Percentiles rank a stretch among this genome's conserved stretches.
Evolutionary conservation across 2,797 vertebrate genomes (phyloP).

Genomic region (Falco peregrinus): DNA sequence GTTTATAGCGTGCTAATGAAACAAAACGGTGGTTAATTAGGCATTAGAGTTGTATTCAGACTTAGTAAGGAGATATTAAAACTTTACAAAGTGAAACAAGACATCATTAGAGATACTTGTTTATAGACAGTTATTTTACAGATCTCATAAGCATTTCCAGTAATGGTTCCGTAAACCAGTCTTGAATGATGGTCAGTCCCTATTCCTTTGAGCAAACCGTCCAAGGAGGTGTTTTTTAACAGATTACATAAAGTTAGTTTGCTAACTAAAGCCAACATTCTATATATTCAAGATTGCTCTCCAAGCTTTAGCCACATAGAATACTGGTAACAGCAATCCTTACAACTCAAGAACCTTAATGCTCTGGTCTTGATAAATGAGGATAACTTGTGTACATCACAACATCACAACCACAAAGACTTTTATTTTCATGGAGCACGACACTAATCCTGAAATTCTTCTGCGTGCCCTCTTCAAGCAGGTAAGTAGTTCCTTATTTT

Average conservation of each 20-base stretch:
- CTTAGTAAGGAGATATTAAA: conserved; percentile 1
- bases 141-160: background rate
- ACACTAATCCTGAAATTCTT: background rate
- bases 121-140: background rate
- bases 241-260: background rate
- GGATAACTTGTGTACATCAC: background rate
- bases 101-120: background rate
- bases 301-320: background rate
- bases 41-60: background rate
- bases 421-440: background rate
- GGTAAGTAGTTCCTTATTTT: background rate
- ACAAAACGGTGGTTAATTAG: conserved; percentile 5
- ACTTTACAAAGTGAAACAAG: conserved; percentile 18
- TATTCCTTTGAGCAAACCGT: background rate
- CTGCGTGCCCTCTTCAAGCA: background rate
- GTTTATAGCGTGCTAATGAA: background rate
- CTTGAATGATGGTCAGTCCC: background rate
- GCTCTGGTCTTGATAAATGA: background rate
- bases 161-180: background rate
- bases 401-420: background rate
- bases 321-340: background rate
- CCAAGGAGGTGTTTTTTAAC: background rate
- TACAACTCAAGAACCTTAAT: background rate
- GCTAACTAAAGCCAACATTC: background rate
- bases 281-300: background rate